These are phyloP conservation scores for Sycophila texana DNA, from an alignment of 2,888 invertebrate genomes.

Conservation along the genomic window DNA sequence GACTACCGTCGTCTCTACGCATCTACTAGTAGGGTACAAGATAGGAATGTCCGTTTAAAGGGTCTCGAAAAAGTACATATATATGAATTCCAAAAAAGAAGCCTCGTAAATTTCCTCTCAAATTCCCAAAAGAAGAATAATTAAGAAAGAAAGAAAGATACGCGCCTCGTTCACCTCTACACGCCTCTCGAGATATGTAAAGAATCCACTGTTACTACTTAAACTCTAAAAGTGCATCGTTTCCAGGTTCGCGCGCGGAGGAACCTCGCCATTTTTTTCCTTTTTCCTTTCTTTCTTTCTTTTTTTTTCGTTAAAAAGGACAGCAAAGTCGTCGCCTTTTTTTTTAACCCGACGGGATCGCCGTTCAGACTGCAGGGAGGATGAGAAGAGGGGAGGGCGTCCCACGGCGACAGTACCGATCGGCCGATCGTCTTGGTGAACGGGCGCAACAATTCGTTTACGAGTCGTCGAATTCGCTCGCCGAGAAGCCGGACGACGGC, in stretches of 20 bases:
- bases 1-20: constrained; percentile 24
- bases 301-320: background rate
- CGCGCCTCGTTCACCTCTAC: background rate
- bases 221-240: constrained; percentile 29
- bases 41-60: constrained; percentile 35
- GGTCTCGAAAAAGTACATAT: constrained; percentile 44
- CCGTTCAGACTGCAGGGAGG: background rate
- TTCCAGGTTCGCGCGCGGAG: constrained; percentile 27
- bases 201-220: constrained; percentile 30
- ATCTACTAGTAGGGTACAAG: constrained; percentile 15
- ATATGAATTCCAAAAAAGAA: constrained; percentile 50
- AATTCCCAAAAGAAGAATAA: background rate
- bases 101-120: constrained; percentile 34
- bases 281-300: background rate
- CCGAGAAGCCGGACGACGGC: constrained; percentile 53
- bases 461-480: constrained; percentile 54
- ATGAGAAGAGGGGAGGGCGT: too few species aligned
- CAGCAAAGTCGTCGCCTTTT: background rate
- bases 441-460: background rate
- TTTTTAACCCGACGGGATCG: background rate
- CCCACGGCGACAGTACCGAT: too few species aligned
- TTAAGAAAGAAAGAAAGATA: too few species aligned
- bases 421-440: background rate
- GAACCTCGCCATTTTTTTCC: constrained; percentile 30
- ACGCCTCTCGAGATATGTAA: constrained; percentile 35